A percentile compares a stretch with the other conserved stretches of the same genome.
These are phyloP conservation scores for Pediacus dermestoides DNA, from an alignment of 2,888 invertebrate species.

Conservation along the genomic window DNA sequence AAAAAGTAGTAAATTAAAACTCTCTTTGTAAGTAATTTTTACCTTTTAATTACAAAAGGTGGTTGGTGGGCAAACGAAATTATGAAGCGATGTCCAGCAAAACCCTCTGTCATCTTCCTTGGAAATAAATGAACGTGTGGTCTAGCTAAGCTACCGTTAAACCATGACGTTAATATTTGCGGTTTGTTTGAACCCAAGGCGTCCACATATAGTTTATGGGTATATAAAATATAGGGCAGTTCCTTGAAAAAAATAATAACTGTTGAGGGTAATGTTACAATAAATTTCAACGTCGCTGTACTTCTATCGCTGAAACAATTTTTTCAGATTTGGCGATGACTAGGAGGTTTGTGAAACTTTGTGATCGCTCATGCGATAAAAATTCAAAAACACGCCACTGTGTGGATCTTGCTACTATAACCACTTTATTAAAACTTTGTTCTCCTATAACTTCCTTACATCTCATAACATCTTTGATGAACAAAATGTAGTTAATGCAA, in stretches of 20 bases:
- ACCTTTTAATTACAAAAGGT: constrained; percentile 69
- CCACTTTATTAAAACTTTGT: constrained; percentile 61
- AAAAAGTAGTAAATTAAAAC: constrained; percentile 1
- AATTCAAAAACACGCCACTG: constrained; percentile 75
- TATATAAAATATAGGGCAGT: constrained; percentile 68
- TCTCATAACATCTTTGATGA: constrained; percentile 62
- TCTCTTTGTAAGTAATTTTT: constrained; percentile 18
- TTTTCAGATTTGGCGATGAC: constrained; percentile 66
- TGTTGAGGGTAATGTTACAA: neutral
- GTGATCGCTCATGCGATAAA: constrained; percentile 58
- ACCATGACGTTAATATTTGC: constrained; percentile 69
- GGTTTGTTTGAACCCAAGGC: constrained; percentile 69
- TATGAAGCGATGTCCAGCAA: constrained; percentile 71
- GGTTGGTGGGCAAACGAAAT: constrained; percentile 69
- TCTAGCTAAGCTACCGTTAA: constrained; percentile 60
- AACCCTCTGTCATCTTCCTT: constrained; percentile 62
- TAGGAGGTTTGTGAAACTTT: constrained; percentile 66
- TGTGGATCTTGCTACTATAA: constrained; percentile 66
- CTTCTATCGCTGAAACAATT: constrained; percentile 34
- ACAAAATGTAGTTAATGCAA: constrained; percentile 65
- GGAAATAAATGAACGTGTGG: constrained; percentile 65
- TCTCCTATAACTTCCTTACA: constrained; percentile 59
- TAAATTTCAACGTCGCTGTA: constrained; percentile 18
- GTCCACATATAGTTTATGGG: constrained; percentile 69
- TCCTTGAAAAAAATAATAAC: constrained; percentile 51